Evolutionary conservation across 2,888 invertebrate genomes (phyloP), one percentile per base, ranked within the genome.

Genomic region (Drosophila peninsularis): DNA sequence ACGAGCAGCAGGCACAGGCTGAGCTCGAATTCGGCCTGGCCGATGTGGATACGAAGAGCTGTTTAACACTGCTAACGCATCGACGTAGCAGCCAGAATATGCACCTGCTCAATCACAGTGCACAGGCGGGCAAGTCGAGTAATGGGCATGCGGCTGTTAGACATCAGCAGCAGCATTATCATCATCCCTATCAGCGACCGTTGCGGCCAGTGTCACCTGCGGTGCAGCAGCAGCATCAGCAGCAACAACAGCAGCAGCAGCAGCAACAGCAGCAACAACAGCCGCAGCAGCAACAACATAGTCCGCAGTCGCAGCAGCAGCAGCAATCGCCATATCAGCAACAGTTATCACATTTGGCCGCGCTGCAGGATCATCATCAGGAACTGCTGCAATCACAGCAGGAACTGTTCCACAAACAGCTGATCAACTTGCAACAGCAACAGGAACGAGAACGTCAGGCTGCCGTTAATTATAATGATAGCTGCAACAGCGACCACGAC

Each of bases 361-460:
- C 83, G 7, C 64, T 83, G 61, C 89, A 89, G 69, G 85, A 85
- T 71, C 85, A 85, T 53, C 89, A 85, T 42, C 75, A 75, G 61
- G 85, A 85, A 41, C 47, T 85, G 62, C 41, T 85, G 63, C 89
- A 89, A 27, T 69, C 83, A 19, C 90, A 90, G 69, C 90, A 91
- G 75, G 90, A 91, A 58, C 57, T 89, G 19, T 90, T 90, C 41
- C 90, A 90, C 56, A 89, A 90, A 62, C 90, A 90, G 58, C 61
- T 90, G 77, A 80, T 88, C 78, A 87, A 80, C 32, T 73, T 88
- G 75, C 84, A 88, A 54, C 68, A 80, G 24, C 85, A 80, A 39
- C 70, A 73, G 30, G 69, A 79, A 24, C 36, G 65, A 24, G 77
- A 82, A 34, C 71, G 62, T 6, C 66, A 71, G 9, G 37, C 66